These are phyloP conservation scores for Actinemys pallida DNA, from an alignment of 2,113 vertebrate species.

Conservation along the genomic window DNA sequence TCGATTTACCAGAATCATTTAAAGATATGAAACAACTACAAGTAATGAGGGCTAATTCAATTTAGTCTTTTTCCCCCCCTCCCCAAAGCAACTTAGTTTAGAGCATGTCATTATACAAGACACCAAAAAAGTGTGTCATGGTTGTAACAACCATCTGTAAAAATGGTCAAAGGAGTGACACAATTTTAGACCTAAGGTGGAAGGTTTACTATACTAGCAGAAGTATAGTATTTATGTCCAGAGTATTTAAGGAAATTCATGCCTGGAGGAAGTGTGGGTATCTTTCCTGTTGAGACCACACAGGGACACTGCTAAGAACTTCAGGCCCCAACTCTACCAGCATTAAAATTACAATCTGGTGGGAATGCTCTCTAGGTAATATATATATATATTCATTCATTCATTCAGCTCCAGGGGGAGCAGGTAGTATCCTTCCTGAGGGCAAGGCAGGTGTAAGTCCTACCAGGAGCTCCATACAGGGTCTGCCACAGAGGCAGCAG, in stretches of 20 bases:
- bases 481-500: not conserved
- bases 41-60: slow-evolving; percentile 74
- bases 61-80: not conserved
- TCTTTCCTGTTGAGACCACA: not conserved
- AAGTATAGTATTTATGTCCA: not conserved
- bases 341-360: not conserved
- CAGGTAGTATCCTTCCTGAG: accelerated
- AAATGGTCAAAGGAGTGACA: not conserved
- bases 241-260: not conserved
- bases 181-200: not conserved
- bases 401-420: not conserved
- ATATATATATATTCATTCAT: no score
- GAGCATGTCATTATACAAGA: not conserved
- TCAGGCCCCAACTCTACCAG: not conserved
- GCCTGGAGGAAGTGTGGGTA: not conserved
- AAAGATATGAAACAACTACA: slow-evolving; percentile 70
- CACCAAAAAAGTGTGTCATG: not conserved
- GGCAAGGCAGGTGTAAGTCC: accelerated
- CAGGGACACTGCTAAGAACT: not conserved
- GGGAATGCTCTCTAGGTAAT: not conserved
- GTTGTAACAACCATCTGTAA: not conserved
- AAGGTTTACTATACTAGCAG: not conserved
- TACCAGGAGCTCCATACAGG: not conserved
- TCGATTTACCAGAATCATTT: slow-evolving; percentile 78
- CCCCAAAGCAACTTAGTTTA: not conserved